These are phyloP conservation scores for Morbakka virulenta DNA, from an alignment of 30 jellyfish, hydroid and myxozoan species.

Conservation along the genomic window DNA sequence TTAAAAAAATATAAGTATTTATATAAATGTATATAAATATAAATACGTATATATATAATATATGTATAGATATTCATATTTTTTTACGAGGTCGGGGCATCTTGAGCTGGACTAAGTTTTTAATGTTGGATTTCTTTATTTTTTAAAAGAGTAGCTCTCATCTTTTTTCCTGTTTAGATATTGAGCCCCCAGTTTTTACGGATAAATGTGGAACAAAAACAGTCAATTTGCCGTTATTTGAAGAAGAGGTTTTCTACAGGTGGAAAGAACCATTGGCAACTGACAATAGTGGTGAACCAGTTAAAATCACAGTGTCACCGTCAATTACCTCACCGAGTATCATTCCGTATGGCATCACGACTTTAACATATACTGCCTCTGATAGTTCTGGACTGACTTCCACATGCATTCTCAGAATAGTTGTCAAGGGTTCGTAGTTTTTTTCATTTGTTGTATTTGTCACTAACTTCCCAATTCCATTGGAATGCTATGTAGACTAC, in stretches of 20 bases:
- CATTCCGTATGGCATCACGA: constrained; percentile 23
- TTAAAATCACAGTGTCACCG: constrained; percentile 42
- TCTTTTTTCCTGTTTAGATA: neutral
- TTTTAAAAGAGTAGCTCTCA: no score
- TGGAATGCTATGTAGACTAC: no score
- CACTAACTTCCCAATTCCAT: no score
- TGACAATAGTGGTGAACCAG: constrained; percentile 73
- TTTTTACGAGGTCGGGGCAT: no score
- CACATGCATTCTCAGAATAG: constrained; percentile 32
- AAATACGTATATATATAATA: no score
- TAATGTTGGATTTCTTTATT: no score
- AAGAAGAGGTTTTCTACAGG: constrained; percentile 23
- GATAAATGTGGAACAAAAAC: constrained; percentile 22
- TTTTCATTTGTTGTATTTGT: neutral
- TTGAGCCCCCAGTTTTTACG: constrained; percentile 47
- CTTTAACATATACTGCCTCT: constrained; percentile 52
- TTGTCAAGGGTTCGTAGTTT: constrained; percentile 48
- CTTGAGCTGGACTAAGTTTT: no score
- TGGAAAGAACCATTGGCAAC: constrained; percentile 73
- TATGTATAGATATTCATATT: no score
- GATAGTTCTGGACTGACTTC: constrained; percentile 64
- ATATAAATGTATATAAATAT: no score
- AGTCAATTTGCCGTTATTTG: constrained; percentile 48
- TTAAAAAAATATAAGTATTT: no score
- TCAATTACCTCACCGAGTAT: constrained; percentile 27